Evolutionary conservation across 2,888 invertebrate species (phyloP).

Genomic region (Cryptus armator): DNA sequence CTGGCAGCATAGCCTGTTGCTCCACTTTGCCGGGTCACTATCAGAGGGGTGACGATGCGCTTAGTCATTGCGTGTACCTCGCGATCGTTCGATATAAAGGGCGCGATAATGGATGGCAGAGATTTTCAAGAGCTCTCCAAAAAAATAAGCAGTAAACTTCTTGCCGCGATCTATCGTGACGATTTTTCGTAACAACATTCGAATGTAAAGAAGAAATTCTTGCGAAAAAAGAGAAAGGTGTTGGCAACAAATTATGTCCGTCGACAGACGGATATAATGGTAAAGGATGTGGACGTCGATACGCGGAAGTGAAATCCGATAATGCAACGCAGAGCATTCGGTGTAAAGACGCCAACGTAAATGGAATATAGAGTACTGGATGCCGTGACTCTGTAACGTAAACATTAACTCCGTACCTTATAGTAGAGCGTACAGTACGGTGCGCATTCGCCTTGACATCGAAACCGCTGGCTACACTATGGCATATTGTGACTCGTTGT

Average conservation of each 20-base stretch:
- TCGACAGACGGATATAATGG: background rate
- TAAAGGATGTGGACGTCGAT: no score
- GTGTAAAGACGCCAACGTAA: background rate
- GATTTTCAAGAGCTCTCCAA: background rate
- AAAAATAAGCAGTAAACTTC: background rate
- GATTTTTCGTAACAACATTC: background rate
- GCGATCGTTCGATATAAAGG: slow-evolving; percentile 40
- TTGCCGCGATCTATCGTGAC: background rate
- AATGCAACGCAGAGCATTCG: slow-evolving; percentile 8
- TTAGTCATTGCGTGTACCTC: slow-evolving; percentile 42
- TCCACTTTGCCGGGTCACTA: slow-evolving; percentile 67
- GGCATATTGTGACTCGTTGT: background rate
- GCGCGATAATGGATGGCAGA: background rate
- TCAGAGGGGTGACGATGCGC: slow-evolving; percentile 45
- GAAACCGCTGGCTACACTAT: background rate
- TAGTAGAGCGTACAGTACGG: slow-evolving; percentile 9
- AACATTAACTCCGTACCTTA: slow-evolving; percentile 13
- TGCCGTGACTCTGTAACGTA: slow-evolving; percentile 14
- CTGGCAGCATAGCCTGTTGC: slow-evolving; percentile 69
- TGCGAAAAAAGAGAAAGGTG: background rate
- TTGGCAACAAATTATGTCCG: background rate
- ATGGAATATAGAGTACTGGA: background rate
- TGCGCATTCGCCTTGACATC: slow-evolving; percentile 37
- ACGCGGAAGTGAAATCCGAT: background rate
- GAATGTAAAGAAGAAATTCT: background rate